A percentile compares a stretch with the other conserved stretches of the same genome.
These are phyloP conservation scores for Ginglymostoma cirratum DNA, from an alignment of 2,113 vertebrate species.

Conservation along the genomic window DNA sequence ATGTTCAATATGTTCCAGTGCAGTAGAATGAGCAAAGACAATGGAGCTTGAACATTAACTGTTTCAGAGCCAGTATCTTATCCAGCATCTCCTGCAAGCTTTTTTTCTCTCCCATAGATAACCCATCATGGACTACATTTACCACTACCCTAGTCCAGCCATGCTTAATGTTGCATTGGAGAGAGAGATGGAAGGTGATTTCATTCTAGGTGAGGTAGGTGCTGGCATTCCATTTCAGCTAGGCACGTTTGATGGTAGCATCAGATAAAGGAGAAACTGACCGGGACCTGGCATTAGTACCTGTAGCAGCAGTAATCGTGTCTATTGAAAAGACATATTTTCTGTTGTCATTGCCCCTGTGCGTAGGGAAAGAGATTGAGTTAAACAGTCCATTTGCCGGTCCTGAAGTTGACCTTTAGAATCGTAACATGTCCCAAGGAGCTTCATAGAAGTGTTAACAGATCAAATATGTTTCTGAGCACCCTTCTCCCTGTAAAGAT, in stretches of 20 bases:
- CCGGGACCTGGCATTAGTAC: not conserved
- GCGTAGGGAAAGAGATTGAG: not conserved
- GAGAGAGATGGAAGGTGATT: slow-evolving; percentile 81
- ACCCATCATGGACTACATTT: too few species aligned
- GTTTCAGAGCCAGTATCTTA: too few species aligned
- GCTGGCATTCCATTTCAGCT: slow-evolving; percentile 81
- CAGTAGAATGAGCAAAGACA: too few species aligned
- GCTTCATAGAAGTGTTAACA: not conserved
- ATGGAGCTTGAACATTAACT: too few species aligned
- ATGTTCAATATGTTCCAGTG: too few species aligned
- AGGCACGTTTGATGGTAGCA: slow-evolving; percentile 83
- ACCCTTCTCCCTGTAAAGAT: not conserved
- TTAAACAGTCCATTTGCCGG: not conserved
- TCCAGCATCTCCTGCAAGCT: too few species aligned
- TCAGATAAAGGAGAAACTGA: slow-evolving; percentile 65
- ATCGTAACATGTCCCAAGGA: not conserved
- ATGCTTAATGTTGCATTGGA: slow-evolving; percentile 69
- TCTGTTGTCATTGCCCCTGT: too few species aligned
- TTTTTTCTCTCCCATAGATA: too few species aligned
- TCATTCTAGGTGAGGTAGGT: slow-evolving; percentile 82
- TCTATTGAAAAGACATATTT: too few species aligned
- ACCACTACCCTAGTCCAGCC: too few species aligned
- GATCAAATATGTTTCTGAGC: not conserved
- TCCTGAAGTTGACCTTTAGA: not conserved
- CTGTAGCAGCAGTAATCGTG: not conserved